Percentiles rank a stretch among this genome's conserved stretches.
Evolutionary conservation across 2,888 invertebrate genomes (phyloP).

Genomic region (Perithous albicinctus): DNA sequence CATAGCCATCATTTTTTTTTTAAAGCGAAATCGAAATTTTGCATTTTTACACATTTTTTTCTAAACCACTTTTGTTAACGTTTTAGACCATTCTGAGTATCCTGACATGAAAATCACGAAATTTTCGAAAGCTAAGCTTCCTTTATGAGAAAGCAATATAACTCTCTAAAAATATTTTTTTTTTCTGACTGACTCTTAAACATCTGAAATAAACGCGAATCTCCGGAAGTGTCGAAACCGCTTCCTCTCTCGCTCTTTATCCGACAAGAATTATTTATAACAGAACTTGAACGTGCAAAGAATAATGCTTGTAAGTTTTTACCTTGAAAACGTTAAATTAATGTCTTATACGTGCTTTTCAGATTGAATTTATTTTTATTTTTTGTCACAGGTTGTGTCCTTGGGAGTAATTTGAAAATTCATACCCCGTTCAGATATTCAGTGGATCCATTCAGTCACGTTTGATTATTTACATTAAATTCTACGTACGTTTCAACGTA

Average conservation of each 20-base stretch:
- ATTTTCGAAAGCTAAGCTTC: too few species aligned
- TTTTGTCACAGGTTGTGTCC: not conserved
- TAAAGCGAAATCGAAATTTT: too few species aligned
- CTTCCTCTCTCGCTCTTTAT: conserved; percentile 1
- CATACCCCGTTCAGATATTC: not conserved
- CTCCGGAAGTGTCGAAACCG: conserved; percentile 20
- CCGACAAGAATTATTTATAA: conserved; percentile 26
- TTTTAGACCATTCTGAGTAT: too few species aligned
- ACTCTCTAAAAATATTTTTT: too few species aligned
- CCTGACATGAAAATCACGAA: too few species aligned
- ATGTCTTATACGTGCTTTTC: not conserved
- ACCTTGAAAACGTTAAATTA: not conserved
- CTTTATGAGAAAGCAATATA: too few species aligned
- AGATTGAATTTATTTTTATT: not conserved
- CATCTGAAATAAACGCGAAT: conserved; percentile 16
- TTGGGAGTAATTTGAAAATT: not conserved
- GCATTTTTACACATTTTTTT: too few species aligned
- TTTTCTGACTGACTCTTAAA: too few species aligned
- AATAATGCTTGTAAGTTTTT: conserved; percentile 31
- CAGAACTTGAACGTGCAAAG: conserved; percentile 20
- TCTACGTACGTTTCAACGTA: conserved; percentile 2
- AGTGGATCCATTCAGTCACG: not conserved
- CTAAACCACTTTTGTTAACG: too few species aligned
- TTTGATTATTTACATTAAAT: conserved; percentile 15
- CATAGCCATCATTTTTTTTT: too few species aligned